Evolutionary conservation across 1,140 invertebrate genomes (phyloP).

Genomic region (Coelopa frigida): DNA sequence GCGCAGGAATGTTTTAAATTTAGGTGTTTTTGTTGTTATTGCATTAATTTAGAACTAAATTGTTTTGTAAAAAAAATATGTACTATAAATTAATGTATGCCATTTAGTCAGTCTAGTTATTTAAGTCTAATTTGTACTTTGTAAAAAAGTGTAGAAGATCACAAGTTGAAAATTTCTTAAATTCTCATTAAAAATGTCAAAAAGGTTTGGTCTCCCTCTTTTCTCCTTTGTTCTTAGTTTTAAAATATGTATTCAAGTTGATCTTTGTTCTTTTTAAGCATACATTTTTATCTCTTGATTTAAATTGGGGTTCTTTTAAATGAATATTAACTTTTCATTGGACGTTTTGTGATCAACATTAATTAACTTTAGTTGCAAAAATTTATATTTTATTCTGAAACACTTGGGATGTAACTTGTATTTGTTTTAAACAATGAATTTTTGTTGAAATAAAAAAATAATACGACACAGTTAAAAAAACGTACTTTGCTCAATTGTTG

Average conservation of each 20-base stretch:
- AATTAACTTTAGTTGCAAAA: background rate
- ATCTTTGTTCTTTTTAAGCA: conserved; percentile 5
- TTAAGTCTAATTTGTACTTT: conserved; percentile 19
- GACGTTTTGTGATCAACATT: background rate
- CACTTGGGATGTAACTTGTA: conserved; percentile 2
- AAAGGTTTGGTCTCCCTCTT: background rate
- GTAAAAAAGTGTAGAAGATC: conserved; percentile 1
- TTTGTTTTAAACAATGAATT: conserved; percentile 10
- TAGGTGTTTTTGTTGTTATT: conserved; percentile 4
- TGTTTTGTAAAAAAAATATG: conserved; percentile 9
- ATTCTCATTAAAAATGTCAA: background rate
- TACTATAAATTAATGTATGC: conserved; percentile 12
- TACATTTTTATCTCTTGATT: conserved; percentile 9
- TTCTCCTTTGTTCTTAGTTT: conserved; percentile 4
- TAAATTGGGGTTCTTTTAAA: background rate
- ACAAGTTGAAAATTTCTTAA: no score
- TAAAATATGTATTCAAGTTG: conserved; percentile 7
- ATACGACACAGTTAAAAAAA: conserved; percentile 5
- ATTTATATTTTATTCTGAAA: conserved; percentile 13
- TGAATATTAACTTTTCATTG: conserved; percentile 4
- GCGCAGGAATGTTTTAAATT: conserved; percentile 14
- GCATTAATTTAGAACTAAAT: conserved; percentile 1
- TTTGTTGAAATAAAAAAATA: background rate
- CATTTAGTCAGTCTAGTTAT: conserved; percentile 2
- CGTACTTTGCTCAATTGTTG: conserved; percentile 13